Evolutionary conservation across 2,113 vertebrate species (phyloP).

Genomic region (Pleuronectes platessa): DNA sequence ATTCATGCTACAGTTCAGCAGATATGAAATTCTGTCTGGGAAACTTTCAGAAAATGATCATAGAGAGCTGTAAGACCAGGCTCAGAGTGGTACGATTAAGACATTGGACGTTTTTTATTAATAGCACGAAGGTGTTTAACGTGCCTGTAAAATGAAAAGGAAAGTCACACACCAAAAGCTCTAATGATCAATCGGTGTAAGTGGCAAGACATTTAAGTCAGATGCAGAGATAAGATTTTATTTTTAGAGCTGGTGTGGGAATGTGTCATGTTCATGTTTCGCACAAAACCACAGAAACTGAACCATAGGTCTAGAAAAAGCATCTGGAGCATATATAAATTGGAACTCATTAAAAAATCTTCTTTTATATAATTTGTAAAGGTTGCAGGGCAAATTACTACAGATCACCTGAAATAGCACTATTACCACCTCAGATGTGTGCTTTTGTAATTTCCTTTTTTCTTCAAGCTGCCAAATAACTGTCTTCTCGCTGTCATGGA

Average conservation of each 20-base stretch:
- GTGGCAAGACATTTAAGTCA: not conserved
- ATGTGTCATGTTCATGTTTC: not conserved
- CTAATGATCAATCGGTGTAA: too few relatives aligned
- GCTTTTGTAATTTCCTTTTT: conserved; percentile 11
- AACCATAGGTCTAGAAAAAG: not conserved
- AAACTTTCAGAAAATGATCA: not conserved
- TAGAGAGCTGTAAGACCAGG: not conserved
- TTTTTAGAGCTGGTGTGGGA: not conserved
- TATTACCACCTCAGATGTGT: not conserved
- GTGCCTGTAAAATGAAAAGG: not conserved
- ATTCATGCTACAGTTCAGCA: not conserved
- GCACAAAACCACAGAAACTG: too few relatives aligned
- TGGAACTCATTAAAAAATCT: not conserved
- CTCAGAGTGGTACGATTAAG: not conserved
- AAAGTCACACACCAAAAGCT: not conserved
- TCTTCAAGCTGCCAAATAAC: conserved; percentile 2
- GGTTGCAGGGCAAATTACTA: not conserved
- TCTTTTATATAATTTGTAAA: not conserved
- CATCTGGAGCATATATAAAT: not conserved
- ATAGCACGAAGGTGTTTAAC: not conserved
- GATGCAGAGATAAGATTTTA: not conserved
- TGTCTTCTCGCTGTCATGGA: conserved; percentile 4
- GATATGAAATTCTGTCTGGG: not conserved
- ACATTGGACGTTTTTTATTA: not conserved
- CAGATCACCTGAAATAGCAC: not conserved